Conservation (phyloP, 2,113 vertebrate species). For the Eira barbara region DNA sequence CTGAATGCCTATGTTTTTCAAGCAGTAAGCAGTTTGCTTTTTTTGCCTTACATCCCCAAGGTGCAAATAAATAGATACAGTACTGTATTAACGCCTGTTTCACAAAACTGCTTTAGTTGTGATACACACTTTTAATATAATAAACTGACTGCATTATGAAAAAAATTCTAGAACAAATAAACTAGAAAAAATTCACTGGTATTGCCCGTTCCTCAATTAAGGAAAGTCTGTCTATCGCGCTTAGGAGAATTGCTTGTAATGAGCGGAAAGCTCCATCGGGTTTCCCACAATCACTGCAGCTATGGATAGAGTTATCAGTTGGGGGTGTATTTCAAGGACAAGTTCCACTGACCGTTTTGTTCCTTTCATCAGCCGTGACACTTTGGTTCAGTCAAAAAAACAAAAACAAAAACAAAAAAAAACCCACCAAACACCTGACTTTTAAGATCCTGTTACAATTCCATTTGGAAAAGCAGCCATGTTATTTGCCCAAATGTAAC, state of each 20-base stretch:
- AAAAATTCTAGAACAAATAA: constrained; percentile 70
- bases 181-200: constrained; percentile 75
- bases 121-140: constrained; percentile 84
- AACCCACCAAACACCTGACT: neutral
- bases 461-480: constrained; percentile 39
- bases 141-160: constrained; percentile 61
- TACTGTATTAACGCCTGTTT: constrained; percentile 76
- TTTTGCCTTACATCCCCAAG: constrained; percentile 66
- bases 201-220: constrained; percentile 72
- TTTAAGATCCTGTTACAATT: constrained; percentile 42
- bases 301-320: neutral
- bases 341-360: constrained; percentile 42
- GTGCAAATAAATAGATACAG: constrained; percentile 77
- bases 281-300: neutral
- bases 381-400: neutral
- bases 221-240: neutral
- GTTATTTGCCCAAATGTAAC: neutral
- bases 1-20: constrained; percentile 71
- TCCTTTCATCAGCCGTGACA: constrained; percentile 51
- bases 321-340: constrained; percentile 45
- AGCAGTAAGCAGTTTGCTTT: constrained; percentile 76
- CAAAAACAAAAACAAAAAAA: neutral
- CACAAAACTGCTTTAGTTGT: constrained; percentile 79
- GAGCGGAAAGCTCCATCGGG: neutral
- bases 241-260: constrained; percentile 52